Evolutionary conservation across 1,140 invertebrate species (phyloP), one percentile per base, ranked within the genome.

Genomic region (Drosophila ercepeae): DNA sequence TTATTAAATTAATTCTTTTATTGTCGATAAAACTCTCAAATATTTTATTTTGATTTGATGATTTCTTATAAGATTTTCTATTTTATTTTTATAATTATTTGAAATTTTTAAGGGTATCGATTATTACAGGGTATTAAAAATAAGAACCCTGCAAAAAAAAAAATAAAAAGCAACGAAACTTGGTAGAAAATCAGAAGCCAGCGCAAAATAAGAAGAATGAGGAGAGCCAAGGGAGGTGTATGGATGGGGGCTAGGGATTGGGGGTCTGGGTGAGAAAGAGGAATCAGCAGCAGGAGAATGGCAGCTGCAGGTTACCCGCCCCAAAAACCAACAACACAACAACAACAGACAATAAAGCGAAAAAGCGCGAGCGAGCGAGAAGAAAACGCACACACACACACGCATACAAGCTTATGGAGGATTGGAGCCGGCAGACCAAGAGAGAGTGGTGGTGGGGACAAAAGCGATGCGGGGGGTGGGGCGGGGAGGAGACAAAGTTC

Each of bases 281-380:
- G 45, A 19, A 48, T 58, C 5, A 42, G 42, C n/a, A 29, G 42
- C n/a, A 29, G 57, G 23, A 67, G 59, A 65, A 65, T 67, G 45
- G 60, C 63, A 67, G 60, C 60, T 60, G 60, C 60, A 63, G 59
- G 60, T 65, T 67, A 42, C 45, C 45, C 63, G 60, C 60, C 63
- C 63, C 59, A 64, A 67, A 64, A 44, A 34, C 19, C 36, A 61
- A 61, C 44, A 64, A 29, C 45, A 64, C 49, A 18, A 27, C 29
- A 32, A 64, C 49, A 18, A 27, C 29, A 32, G 29, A 41, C 14
- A 41, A 13, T 13, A 53, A 18, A 19, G 21, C n/a, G 18, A 27
- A 16, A 9, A 16, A 6, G 36, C n/a, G 36, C 48, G 48, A 27
- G 51, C 8, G 8, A 25, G 9, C 29, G 25, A 11, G 18, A 29